Conservation (phyloP, 2,888 invertebrate species). For the Drosophila siamana region DNA sequence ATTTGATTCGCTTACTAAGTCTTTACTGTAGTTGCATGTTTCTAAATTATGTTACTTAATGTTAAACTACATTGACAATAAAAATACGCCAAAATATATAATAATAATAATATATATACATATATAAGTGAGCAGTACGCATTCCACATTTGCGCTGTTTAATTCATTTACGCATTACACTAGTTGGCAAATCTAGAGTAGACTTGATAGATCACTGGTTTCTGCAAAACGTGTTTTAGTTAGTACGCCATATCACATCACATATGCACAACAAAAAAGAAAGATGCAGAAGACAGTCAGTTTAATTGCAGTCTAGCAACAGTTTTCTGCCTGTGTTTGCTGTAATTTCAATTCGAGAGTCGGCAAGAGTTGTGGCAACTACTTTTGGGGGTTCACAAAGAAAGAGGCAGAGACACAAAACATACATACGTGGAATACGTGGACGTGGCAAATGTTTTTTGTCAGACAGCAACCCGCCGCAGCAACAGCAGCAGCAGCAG, state of each 20-base stretch:
- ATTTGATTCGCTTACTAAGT: too few relatives aligned
- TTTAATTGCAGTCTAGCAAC: constrained; percentile 70
- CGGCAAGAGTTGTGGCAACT: background rate
- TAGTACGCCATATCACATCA: too few relatives aligned
- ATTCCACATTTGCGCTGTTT: too few relatives aligned
- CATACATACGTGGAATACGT: background rate
- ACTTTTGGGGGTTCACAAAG: constrained; percentile 40
- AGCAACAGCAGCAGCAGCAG: constrained; percentile 45
- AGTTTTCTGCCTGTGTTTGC: constrained; percentile 69
- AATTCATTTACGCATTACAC: background rate
- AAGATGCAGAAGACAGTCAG: constrained; percentile 22
- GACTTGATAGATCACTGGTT: background rate
- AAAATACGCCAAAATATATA: too few relatives aligned
- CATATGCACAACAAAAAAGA: background rate
- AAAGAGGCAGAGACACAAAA: constrained; percentile 19
- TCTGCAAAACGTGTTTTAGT: constrained; percentile 28
- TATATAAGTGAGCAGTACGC: too few relatives aligned
- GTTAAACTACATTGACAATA: too few relatives aligned
- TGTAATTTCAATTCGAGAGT: constrained; percentile 70
- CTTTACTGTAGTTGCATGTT: too few relatives aligned
- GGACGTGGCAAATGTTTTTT: constrained; percentile 51
- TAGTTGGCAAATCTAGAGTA: too few relatives aligned
- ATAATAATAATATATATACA: too few relatives aligned
- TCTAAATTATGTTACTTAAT: too few relatives aligned
- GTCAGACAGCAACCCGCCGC: constrained; percentile 27